These are phyloP conservation scores for Eueremaeus valkanovi DNA, from an alignment of 2,888 invertebrate genomes.

Conservation along the genomic window DNA sequence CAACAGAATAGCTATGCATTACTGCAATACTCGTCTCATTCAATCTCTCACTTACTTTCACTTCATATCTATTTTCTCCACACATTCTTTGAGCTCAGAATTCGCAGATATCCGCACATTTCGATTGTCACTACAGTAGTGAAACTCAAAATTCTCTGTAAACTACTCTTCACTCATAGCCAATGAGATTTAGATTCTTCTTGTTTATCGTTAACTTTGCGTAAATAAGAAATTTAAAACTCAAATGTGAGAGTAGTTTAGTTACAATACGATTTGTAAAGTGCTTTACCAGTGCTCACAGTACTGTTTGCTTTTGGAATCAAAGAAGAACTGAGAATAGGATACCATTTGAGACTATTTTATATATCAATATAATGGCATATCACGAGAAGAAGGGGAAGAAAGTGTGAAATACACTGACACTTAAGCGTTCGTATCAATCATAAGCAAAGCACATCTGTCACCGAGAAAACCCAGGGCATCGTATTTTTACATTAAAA, in stretches of 20 bases:
- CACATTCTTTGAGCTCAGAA: conserved; percentile 9
- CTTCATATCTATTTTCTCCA: conserved; percentile 6
- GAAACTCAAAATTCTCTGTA: not conserved
- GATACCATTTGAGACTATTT: too few relatives aligned
- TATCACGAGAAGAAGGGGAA: too few relatives aligned
- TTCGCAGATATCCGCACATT: not conserved
- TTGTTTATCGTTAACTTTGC: not conserved
- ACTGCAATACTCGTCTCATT: too few relatives aligned
- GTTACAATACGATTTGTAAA: conserved; percentile 3
- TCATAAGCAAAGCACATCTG: too few relatives aligned
- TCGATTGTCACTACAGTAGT: not conserved
- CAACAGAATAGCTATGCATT: not conserved
- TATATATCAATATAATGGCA: too few relatives aligned
- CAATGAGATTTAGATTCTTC: not conserved
- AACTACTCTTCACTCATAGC: not conserved
- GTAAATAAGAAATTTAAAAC: not conserved
- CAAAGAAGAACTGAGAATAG: too few relatives aligned
- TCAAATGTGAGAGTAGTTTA: not conserved
- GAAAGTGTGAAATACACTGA: too few relatives aligned
- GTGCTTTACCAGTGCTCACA: not conserved
- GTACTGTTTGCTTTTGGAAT: too few relatives aligned
- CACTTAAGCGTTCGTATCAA: too few relatives aligned
- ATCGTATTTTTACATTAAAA: too few relatives aligned
- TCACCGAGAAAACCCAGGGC: too few relatives aligned
- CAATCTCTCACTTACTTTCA: not conserved